Evolutionary conservation across 2,113 vertebrate species (phyloP), one percentile per base, ranked within the genome.

Genomic region (Morone saxatilis): DNA sequence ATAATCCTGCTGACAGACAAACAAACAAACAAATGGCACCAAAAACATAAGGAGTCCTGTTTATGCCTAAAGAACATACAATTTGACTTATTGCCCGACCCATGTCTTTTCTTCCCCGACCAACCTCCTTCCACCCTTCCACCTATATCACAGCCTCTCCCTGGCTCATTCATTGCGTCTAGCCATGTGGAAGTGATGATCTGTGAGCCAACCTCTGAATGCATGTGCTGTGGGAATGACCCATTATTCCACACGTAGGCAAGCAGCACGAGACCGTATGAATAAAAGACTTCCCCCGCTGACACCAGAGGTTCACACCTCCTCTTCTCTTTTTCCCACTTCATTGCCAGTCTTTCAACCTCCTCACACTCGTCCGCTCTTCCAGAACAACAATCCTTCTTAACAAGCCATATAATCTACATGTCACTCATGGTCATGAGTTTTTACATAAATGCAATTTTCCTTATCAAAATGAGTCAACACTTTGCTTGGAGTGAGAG

Each of bases 181-280:
- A 94, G 81, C 75, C 94, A 89, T 82, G 95, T 95, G 84, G 88
- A 90, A 87, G 86, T 62, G 80, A 90, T 92, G 89, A 95, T 66
- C 89, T 96, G 91, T 95, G 95, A 95, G 95, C 94, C 94, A 92
- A 92, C 90, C 95, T 93, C 95, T 93, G 94, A 92, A 94, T 93
- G 92, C 92, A 94, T 50, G 65, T 60, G 53, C 43, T 47, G 95
- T 91, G 87, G 95, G 91, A 96, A 93, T 87, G 17, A 79, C 53
- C 69, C 45, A 65, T 78, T 94, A 93, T 96, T 96, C 94, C 70
- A 75, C 72, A 67, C 89, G 90, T 93, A 84, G 95, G 92, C 90
- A 89, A 92, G 66, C 83, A 82, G 75, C 78, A 51, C 50, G 6
- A 67, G 80, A 68, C 25, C 6, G 2, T 94, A 95, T 89, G 93